Base-by-base conservation (phyloP, 2,888 invertebrate species). In the Metacarcinus magister region DNA sequence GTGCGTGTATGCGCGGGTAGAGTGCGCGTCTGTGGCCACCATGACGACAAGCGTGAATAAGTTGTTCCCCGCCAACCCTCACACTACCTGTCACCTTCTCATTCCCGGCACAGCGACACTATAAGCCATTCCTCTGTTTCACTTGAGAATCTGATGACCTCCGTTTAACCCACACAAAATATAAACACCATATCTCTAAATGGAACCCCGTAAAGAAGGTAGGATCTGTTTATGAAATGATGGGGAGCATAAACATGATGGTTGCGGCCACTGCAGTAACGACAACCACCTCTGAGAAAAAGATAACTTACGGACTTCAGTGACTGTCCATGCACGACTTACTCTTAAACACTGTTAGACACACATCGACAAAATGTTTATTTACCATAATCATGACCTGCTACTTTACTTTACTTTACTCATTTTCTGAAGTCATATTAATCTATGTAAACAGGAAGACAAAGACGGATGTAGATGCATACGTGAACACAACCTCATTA, bases 31-130 rank as follows among this genome's bases (percentile, higher is more conserved):
- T 93, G 89, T 39, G 23, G 95, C 89, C 89, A 89, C 95, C 93
- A 89, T 93, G 89, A 89, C 93, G 54, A 93, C 89, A 93, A 82
- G 54, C 89, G 95, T 89, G 93, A 95, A 95, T 89, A 95, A 95
- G 92, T 92, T 95, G 43, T 93, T 44, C 89, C 44, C 82, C 89
- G 32, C 82, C 93, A 44, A 43, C 89, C 54, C 48, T 67, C 87
- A 23, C 93, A 93, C 46, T 87, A 95, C 54, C 95, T 95, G 95
- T 93, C 60, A 93, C 13, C 82, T 39, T 89, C 43, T 89, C 89
- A 46, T 54, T 44, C 89, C 46, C 44, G 87, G 60, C 32, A 54
- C 54, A 39, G 54, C 54, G 54, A 94, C 46, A 44, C 43, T 39
- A 67, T 43, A 43, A 75, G 32, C 43, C 39, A 39, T n/a, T 32